Percentiles rank a stretch among this genome's conserved stretches.
Evolutionary conservation across 2,888 invertebrate species (phyloP).

Genomic region (Mellilla xanthometata): DNA sequence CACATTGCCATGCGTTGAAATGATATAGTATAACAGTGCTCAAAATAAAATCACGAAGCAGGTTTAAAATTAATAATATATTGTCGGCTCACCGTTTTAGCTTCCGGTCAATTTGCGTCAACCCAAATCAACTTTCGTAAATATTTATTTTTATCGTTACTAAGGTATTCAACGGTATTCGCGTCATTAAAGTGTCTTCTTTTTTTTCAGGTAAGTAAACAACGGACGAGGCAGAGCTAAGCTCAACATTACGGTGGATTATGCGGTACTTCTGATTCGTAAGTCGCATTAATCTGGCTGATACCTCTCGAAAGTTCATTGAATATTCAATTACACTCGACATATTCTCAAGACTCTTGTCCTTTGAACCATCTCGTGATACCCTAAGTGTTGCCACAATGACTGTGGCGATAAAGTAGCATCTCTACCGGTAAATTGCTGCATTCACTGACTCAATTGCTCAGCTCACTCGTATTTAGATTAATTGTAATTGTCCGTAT

Average conservation of each 20-base stretch:
- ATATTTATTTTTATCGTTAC: slow-evolving; percentile 38
- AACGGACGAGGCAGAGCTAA: slow-evolving; percentile 5
- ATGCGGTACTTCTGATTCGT: slow-evolving; percentile 23
- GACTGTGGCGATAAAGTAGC: slow-evolving; percentile 1
- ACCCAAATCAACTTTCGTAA: slow-evolving; percentile 38
- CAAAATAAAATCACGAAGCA: slow-evolving; percentile 21
- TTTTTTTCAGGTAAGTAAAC: slow-evolving; percentile 55
- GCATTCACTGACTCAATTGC: slow-evolving; percentile 7
- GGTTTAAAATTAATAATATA: slow-evolving; percentile 17
- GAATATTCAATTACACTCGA: slow-evolving; percentile 10
- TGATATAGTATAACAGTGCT: slow-evolving; percentile 2
- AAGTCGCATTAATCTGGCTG: slow-evolving; percentile 29
- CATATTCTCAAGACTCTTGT: slow-evolving; percentile 1
- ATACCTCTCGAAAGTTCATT: slow-evolving; percentile 15
- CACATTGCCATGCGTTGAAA: slow-evolving; percentile 11
- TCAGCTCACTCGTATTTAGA: slow-evolving; percentile 3
- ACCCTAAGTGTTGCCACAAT: background rate
- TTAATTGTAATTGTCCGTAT: slow-evolving; percentile 8
- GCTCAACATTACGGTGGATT: slow-evolving; percentile 15
- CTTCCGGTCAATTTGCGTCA: slow-evolving; percentile 40
- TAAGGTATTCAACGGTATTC: slow-evolving; percentile 39
- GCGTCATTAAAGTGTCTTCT: slow-evolving; percentile 41
- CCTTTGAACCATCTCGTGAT: slow-evolving; percentile 3
- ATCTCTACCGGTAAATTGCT: slow-evolving; percentile 1
- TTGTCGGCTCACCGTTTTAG: slow-evolving; percentile 29